phyloP scores from a whole-genome alignment of 53 echinoderm and acorn worm genomes.

The Zoroaster sp. region DNA sequence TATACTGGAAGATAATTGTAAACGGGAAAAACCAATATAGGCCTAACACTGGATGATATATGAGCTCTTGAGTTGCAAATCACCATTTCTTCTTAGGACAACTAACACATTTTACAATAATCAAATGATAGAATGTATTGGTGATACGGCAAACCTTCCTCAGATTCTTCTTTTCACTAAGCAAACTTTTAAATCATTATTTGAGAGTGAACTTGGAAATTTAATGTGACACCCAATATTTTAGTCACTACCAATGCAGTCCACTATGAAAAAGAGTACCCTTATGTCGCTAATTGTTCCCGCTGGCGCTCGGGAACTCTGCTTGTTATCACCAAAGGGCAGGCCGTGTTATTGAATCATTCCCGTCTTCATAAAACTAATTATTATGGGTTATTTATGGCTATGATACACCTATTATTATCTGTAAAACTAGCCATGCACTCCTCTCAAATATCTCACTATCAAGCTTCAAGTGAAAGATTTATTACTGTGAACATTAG shows the following conservation, averaged over 20 bases:
- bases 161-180: no score
- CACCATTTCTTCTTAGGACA: no score
- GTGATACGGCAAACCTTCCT: no score
- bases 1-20: not conserved
- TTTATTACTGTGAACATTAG: no score
- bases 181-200: no score
- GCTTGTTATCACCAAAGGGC: not conserved
- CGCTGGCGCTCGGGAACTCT: not conserved
- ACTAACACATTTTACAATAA: no score
- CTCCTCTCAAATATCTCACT: not conserved
- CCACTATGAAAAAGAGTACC: not conserved
- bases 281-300: not conserved
- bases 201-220: no score
- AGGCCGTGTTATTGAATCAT: not conserved
- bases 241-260: no score
- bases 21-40: not conserved
- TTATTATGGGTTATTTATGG: not conserved
- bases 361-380: not conserved
- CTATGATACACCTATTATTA: not conserved
- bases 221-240: no score
- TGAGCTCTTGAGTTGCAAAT: no score
- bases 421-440: not conserved
- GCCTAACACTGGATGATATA: not conserved
- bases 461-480: not conserved
- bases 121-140: no score